phyloP scores from a whole-genome alignment of 2,888 invertebrate species.

The Habrosyne pyritoides region DNA sequence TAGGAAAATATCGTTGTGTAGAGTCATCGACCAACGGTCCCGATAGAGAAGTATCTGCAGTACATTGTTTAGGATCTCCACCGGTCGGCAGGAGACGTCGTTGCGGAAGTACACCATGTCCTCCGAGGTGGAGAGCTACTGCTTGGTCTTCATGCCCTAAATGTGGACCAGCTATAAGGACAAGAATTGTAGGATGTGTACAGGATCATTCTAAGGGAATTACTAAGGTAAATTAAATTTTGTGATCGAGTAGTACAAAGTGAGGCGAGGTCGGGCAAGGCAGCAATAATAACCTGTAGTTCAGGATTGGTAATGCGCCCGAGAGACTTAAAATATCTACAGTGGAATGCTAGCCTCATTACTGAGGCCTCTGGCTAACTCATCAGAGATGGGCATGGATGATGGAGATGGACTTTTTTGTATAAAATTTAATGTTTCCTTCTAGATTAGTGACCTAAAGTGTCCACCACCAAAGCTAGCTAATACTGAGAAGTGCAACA shows the following conservation, averaged over 20 bases:
- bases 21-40: conserved; percentile 80
- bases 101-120: conserved; percentile 91
- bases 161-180: conserved; percentile 90
- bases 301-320: too few relatives aligned
- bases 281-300: too few relatives aligned
- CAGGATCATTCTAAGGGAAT: conserved; percentile 81
- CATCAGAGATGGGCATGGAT: too few relatives aligned
- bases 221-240: conserved; percentile 61
- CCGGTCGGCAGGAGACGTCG: conserved; percentile 83
- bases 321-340: too few relatives aligned
- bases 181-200: conserved; percentile 89
- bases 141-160: conserved; percentile 91
- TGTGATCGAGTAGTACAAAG: too few relatives aligned
- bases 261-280: too few relatives aligned
- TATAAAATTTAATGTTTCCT: conserved; percentile 12
- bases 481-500: conserved; percentile 59
- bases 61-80: conserved; percentile 83
- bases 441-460: conserved; percentile 70
- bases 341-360: too few relatives aligned
- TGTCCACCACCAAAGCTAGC: conserved; percentile 63
- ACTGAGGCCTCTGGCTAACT: too few relatives aligned
- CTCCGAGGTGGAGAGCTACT: conserved; percentile 91
- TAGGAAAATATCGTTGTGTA: conserved; percentile 88
- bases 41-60: conserved; percentile 84
- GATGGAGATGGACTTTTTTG: background rate